These are phyloP conservation scores for Ernsta delagoae DNA, from an alignment of 2,888 invertebrate genomes.

Conservation along the genomic window DNA sequence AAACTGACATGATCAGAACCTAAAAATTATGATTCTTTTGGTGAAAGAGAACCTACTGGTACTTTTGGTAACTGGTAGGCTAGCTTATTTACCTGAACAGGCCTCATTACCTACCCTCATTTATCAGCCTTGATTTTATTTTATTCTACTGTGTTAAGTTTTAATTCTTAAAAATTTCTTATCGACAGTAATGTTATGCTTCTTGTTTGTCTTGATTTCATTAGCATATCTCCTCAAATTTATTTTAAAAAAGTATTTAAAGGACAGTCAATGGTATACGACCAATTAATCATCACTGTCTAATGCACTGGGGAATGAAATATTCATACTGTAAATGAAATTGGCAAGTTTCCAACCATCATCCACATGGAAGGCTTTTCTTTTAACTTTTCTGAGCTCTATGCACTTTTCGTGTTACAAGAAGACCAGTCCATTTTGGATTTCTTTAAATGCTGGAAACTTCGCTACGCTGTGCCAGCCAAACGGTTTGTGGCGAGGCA, in stretches of 20 bases:
- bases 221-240: too few species aligned
- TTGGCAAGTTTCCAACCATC: slow-evolving; percentile 35
- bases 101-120: too few species aligned
- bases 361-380: slow-evolving; percentile 35
- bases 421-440: slow-evolving; percentile 33
- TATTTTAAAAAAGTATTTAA: background rate
- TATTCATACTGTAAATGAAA: slow-evolving; percentile 36
- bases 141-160: too few species aligned
- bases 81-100: too few species aligned
- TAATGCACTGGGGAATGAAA: slow-evolving; percentile 28
- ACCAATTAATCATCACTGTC: slow-evolving; percentile 32
- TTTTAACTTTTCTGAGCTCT: slow-evolving; percentile 35
- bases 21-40: too few species aligned
- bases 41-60: too few species aligned
- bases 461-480: slow-evolving; percentile 13
- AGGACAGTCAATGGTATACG: slow-evolving; percentile 1
- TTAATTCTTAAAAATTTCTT: too few species aligned
- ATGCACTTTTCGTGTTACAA: slow-evolving; percentile 35
- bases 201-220: too few species aligned
- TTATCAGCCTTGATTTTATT: too few species aligned
- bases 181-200: too few species aligned
- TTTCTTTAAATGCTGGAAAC: slow-evolving; percentile 34
- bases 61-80: too few species aligned
- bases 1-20: too few species aligned
- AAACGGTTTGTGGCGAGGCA: slow-evolving; percentile 20